Percentiles rank a stretch among this genome's conserved stretches.
Evolutionary conservation across 2,797 vertebrate genomes (phyloP).

Genomic region (Picus viridis): DNA sequence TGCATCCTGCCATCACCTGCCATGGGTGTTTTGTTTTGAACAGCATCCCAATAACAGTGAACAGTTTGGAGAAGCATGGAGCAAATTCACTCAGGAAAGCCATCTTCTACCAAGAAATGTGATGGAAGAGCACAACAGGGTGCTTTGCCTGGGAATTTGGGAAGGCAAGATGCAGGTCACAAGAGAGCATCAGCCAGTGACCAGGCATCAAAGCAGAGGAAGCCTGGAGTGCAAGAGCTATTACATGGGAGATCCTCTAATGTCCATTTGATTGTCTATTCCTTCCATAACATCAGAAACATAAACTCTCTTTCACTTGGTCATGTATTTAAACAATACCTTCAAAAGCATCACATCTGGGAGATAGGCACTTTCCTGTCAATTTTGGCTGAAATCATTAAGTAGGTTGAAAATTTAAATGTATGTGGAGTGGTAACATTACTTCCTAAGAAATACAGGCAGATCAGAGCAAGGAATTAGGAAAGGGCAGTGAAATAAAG

Average conservation of each 20-base stretch:
- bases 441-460: background rate
- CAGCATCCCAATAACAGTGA: background rate
- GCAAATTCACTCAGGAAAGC: background rate
- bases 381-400: background rate
- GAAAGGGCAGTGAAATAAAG: background rate
- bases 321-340: background rate
- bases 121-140: rapidly evolving
- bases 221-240: background rate
- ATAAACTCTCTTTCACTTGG: background rate
- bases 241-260: background rate
- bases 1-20: background rate
- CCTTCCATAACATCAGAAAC: background rate
- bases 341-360: background rate
- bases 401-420: background rate
- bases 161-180: background rate
- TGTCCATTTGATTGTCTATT: background rate
- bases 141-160: background rate
- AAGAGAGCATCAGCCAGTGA: background rate
- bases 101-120: rapidly evolving
- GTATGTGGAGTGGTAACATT: background rate
- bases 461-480: background rate
- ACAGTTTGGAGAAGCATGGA: background rate
- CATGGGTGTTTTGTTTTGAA: background rate
- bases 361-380: background rate
- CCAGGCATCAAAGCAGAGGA: background rate